These are phyloP conservation scores for Dufourea novaeangliae DNA, from an alignment of 1,140 invertebrate genomes.

Conservation along the genomic window DNA sequence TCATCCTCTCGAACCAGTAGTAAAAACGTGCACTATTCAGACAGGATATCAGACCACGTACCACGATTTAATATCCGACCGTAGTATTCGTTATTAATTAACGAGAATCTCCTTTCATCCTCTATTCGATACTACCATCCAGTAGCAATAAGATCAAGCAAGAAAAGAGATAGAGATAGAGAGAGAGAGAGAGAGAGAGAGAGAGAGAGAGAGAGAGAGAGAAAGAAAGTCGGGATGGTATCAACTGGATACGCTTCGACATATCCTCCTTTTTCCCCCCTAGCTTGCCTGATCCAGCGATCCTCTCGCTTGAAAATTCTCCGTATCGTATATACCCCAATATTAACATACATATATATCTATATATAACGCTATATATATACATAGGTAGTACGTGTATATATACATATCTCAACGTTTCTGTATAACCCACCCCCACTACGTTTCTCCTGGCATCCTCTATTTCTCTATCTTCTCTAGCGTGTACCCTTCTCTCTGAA, in stretches of 20 bases:
- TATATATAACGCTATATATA: slow-evolving; percentile 28
- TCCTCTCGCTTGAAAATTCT: slow-evolving; percentile 23
- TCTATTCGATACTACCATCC: background rate
- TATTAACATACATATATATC: too few relatives aligned
- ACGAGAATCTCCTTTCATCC: slow-evolving; percentile 9
- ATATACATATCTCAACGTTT: slow-evolving; percentile 5
- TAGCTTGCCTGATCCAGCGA: slow-evolving; percentile 46
- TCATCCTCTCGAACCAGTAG: too few relatives aligned
- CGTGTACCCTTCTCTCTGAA: background rate
- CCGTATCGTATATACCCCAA: slow-evolving; percentile 32
- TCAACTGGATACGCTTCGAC: slow-evolving; percentile 59
- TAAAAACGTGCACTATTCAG: background rate
- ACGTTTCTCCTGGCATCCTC: background rate
- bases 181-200: slow-evolving; percentile 40
- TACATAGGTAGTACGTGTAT: slow-evolving; percentile 22
- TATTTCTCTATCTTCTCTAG: background rate
- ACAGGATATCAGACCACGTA: background rate
- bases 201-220: slow-evolving; percentile 38
- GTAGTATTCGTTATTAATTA: slow-evolving; percentile 23
- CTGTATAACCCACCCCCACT: slow-evolving; percentile 8
- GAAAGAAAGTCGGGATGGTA: slow-evolving; percentile 34
- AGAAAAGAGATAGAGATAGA: too few relatives aligned
- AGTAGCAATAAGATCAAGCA: too few relatives aligned
- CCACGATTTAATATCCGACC: background rate
- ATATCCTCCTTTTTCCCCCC: slow-evolving; percentile 10